Conservation (phyloP, 2,888 invertebrate species). For the Leptinotarsa tumamoca region DNA sequence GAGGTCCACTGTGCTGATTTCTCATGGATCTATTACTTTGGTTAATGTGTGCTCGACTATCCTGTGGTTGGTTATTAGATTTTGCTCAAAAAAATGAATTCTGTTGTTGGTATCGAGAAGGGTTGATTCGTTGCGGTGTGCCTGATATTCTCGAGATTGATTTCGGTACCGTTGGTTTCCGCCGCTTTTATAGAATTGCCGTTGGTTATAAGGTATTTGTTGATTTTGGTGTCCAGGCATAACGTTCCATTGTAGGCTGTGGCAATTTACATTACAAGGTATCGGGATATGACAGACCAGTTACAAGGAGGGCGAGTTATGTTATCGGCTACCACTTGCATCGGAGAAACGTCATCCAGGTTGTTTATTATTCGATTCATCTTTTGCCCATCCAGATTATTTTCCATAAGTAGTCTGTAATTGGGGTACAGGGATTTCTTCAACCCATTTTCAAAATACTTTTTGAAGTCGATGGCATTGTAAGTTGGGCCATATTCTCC, state of each 20-base stretch:
- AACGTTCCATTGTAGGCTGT: neutral
- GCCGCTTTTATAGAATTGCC: neutral
- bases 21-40: constrained; percentile 1
- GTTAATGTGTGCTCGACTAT: neutral
- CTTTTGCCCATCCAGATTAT: constrained; percentile 16
- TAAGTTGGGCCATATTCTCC: neutral
- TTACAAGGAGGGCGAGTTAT: neutral
- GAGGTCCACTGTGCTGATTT: neutral
- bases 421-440: constrained; percentile 14
- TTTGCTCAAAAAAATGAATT: neutral
- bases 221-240: neutral
- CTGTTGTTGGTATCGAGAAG: neutral
- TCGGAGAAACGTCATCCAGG: constrained; percentile 4
- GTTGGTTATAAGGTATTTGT: neutral
- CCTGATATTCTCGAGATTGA: neutral
- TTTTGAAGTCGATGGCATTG: constrained; percentile 1
- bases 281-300: neutral
- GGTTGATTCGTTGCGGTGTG: neutral
- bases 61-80: neutral
- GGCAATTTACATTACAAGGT: neutral
- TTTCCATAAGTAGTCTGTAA: constrained; percentile 13
- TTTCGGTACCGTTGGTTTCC: neutral
- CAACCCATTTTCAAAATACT: constrained; percentile 24
- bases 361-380: constrained; percentile 18
- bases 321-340: neutral